Conservation (phyloP, 2,113 vertebrate genomes). For the Aplodontia rufa region DNA sequence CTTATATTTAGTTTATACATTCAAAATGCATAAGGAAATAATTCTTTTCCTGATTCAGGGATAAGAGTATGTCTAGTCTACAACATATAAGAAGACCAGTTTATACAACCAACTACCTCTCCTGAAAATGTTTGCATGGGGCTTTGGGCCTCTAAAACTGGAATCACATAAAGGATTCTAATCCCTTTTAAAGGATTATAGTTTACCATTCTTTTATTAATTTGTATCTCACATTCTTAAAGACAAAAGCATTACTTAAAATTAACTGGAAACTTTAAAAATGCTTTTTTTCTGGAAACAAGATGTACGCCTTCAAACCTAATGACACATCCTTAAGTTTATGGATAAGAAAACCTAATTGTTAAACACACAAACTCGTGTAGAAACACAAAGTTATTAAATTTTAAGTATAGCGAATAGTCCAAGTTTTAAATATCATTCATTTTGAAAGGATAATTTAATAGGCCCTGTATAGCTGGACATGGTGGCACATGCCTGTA, state of each 20-base stretch:
- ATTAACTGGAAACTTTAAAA: background rate
- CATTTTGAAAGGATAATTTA: slow-evolving; percentile 23
- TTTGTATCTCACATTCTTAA: slow-evolving; percentile 39
- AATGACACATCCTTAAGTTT: background rate
- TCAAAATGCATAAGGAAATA: slow-evolving; percentile 6
- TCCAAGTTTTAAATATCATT: slow-evolving; percentile 40
- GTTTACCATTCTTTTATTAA: slow-evolving; percentile 12
- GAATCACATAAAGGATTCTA: background rate
- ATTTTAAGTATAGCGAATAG: background rate
- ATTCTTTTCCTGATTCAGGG: background rate
- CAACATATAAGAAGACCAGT: background rate
- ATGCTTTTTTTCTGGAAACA: background rate
- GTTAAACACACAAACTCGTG: background rate
- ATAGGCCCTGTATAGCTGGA: background rate
- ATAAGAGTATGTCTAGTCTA: background rate
- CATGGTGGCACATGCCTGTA: background rate
- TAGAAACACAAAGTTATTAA: background rate
- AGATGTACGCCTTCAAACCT: background rate
- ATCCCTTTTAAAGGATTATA: background rate
- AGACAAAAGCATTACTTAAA: background rate
- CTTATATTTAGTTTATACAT: background rate
- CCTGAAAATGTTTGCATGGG: slow-evolving; percentile 23
- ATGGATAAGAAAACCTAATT: background rate
- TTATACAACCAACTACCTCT: background rate
- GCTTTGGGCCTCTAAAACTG: background rate